Conservation (phyloP, 2,797 vertebrate genomes). For the Notoglanidium macrostoma region DNA sequence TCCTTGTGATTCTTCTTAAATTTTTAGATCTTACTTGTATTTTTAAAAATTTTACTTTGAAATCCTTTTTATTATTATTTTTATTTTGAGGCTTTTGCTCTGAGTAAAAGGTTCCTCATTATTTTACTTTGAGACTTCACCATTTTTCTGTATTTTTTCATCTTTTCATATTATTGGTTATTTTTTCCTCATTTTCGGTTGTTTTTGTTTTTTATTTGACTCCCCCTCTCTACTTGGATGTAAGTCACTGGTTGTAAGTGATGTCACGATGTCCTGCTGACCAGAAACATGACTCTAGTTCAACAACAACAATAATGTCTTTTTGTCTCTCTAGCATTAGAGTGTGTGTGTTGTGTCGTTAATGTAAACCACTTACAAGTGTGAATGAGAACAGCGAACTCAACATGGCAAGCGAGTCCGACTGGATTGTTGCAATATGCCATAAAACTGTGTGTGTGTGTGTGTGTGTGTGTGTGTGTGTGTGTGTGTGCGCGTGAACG, state of each 20-base stretch:
- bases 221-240: background rate
- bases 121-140: too few relatives aligned
- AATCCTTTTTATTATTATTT: background rate
- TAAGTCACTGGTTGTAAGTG: background rate
- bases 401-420: background rate
- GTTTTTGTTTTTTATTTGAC: background rate
- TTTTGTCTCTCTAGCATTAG: background rate
- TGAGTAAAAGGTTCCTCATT: too few relatives aligned
- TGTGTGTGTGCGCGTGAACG: background rate
- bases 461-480: background rate
- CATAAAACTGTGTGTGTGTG: background rate
- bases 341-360: background rate
- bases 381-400: background rate
- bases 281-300: background rate
- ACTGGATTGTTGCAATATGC: slow-evolving; percentile 28
- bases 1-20: too few relatives aligned
- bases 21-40: background rate
- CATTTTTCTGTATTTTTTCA: too few relatives aligned
- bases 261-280: background rate
- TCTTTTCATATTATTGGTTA: too few relatives aligned
- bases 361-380: slow-evolving; percentile 12
- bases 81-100: too few relatives aligned
- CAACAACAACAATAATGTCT: background rate
- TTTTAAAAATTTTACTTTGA: background rate
- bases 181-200: background rate